Evolutionary conservation across 1,140 invertebrate species (phyloP), one percentile per base, ranked within the genome.

Genomic region (Drosophila jambulina): DNA sequence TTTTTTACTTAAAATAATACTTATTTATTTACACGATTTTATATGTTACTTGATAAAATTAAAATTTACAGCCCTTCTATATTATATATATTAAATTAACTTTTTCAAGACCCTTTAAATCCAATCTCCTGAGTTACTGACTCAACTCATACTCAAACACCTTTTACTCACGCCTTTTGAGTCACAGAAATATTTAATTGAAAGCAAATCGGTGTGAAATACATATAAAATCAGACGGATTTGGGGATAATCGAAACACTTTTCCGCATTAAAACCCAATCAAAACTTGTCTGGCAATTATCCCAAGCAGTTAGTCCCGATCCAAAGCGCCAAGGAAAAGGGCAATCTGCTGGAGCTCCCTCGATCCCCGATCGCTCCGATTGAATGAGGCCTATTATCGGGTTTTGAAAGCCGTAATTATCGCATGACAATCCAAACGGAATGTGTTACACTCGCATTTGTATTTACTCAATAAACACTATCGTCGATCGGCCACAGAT

Each of bases 361-460:
- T 21, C 29, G n/a, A 21, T 34, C 51, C 15, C 54, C 38, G 49
- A 48, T 48, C 5, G 61, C 12, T n/a, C 10, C 61, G 38, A 60
- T 60, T 88, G 76, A 87, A 87, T 87, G 84, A 88, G 65, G 84
- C 84, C 84, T 87, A 87, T 87, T 87, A 87, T 87, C 68, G 84
- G 75, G 71, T 68, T 83, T 87, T 84, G 84, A 87, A 87, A 88
- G 82, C 74, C 85, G 69, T 87, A 88, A 87, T 87, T 87, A 90
- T 88, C 85, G 72, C 80, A 68, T 84, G 84, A 87, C 84, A 87
- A 87, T 84, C 76, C 72, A 88, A 84, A 81, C 80, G 64, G 54
- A 68, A 70, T 82, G 75, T 80, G 77, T 68, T 67, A 78, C 81
- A 67, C 68, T 42, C 69, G 49, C 38, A 43, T 62, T 65, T 69